These are phyloP conservation scores for Benitochromis conjunctus DNA, from an alignment of 2,113 vertebrate species.

Conservation along the genomic window DNA sequence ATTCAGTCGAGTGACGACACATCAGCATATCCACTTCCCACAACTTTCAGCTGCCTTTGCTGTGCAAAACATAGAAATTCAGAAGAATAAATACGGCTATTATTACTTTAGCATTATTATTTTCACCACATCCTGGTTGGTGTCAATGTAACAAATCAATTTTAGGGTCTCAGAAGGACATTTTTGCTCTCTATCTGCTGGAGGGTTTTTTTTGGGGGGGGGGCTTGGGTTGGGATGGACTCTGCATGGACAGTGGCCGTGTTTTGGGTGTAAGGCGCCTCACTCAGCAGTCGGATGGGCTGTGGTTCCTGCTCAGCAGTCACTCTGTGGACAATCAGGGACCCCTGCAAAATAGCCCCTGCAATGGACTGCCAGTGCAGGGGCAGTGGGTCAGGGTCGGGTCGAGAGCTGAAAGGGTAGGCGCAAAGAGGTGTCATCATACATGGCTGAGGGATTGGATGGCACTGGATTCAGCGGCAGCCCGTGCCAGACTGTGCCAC, in stretches of 20 bases:
- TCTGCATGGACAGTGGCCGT: constrained; percentile 71
- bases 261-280: constrained; percentile 80
- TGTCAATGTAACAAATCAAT: constrained; percentile 73
- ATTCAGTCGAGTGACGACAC: constrained; percentile 60
- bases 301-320: constrained; percentile 67
- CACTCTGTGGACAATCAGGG: constrained; percentile 40
- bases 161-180: constrained; percentile 78
- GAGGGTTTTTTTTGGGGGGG: neutral
- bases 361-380: constrained; percentile 51
- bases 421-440: constrained; percentile 78
- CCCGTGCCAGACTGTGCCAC: constrained; percentile 95
- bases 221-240: constrained; percentile 28
- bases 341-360: constrained; percentile 21
- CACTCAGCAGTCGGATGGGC: constrained; percentile 56
- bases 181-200: constrained; percentile 60
- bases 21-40: constrained; percentile 71
- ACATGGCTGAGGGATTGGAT: constrained; percentile 96
- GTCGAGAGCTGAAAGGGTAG: constrained; percentile 46
- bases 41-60: constrained; percentile 94
- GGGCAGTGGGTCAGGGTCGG: constrained; percentile 37
- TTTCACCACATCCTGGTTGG: constrained; percentile 70
- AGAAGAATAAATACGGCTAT: constrained; percentile 94
- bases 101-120: constrained; percentile 77
- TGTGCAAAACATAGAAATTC: constrained; percentile 96
- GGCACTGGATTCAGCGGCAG: constrained; percentile 88